A percentile compares a stretch with the other conserved stretches of the same genome.
phyloP scores from a whole-genome alignment of 1,140 invertebrate species.

The Drosophila oshimai region DNA sequence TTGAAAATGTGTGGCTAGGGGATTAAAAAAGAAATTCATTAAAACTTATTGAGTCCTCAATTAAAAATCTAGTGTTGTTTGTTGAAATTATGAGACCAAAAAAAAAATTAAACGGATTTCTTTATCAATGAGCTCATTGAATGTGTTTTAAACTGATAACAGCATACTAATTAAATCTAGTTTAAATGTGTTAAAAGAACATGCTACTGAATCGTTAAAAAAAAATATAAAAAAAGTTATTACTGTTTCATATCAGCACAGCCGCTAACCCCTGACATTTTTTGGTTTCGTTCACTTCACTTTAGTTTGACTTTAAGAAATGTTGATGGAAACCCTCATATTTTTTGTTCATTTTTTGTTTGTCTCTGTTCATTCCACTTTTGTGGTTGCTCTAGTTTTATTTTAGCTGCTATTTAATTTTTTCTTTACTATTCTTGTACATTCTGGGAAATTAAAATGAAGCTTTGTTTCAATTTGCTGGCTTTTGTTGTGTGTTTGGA shows the following conservation, averaged over 20 bases:
- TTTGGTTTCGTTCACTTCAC: not conserved
- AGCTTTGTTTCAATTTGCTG: constrained; percentile 64
- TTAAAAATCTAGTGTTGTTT: too few species aligned
- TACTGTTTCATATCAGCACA: not conserved
- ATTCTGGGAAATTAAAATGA: constrained; percentile 65
- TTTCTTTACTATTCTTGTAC: constrained; percentile 18
- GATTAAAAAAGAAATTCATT: not conserved
- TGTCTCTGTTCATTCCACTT: not conserved
- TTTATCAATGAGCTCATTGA: not conserved
- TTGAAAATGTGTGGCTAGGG: not conserved
- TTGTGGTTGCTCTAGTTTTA: constrained; percentile 17
- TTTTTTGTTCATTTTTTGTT: constrained; percentile 1
- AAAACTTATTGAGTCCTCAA: too few species aligned
- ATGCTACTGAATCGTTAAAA: not conserved
- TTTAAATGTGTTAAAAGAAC: not conserved
- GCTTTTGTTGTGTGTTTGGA: constrained; percentile 42
- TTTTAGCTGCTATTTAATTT: not conserved
- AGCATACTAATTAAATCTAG: not conserved
- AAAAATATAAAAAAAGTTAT: not conserved
- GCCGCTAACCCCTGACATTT: constrained; percentile 33
- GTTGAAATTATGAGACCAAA: too few species aligned
- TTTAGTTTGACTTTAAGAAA: not conserved
- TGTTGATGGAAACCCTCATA: not conserved
- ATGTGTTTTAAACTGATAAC: not conserved
- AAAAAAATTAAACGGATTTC: not conserved